Evolutionary conservation across 2,888 invertebrate species (phyloP).

Genomic region (Eledone cirrhosa): DNA sequence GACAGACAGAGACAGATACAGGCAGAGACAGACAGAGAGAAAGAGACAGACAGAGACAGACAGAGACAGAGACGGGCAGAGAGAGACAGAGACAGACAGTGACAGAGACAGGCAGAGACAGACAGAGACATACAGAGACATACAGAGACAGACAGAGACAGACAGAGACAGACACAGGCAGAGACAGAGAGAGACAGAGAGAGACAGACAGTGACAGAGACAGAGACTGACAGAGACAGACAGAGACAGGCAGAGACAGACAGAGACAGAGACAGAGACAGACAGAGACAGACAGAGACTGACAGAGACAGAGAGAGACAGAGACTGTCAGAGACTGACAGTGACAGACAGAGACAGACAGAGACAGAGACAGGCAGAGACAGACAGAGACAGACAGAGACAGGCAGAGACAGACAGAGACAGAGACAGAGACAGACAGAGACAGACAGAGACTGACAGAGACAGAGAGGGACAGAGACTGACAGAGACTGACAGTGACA

Average conservation of each 20-base stretch:
- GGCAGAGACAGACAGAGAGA: not conserved
- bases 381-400: not conserved
- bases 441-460: not conserved
- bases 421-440: not conserved
- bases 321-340: not conserved
- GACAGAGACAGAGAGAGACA: not conserved
- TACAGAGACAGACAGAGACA: not conserved
- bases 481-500: not conserved
- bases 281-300: not conserved
- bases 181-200: not conserved
- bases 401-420: not conserved
- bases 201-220: not conserved
- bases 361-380: not conserved
- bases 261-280: not conserved
- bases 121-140: not conserved
- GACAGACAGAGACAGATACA: not conserved
- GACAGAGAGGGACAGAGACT: conserved; percentile 1
- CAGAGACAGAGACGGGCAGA: not conserved
- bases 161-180: not conserved
- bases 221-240: not conserved
- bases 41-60: not conserved
- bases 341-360: not conserved
- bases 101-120: not conserved
- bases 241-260: not conserved
- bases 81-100: not conserved